phyloP scores from a whole-genome alignment of 2,888 invertebrate species.

The Polia nebulosa region DNA sequence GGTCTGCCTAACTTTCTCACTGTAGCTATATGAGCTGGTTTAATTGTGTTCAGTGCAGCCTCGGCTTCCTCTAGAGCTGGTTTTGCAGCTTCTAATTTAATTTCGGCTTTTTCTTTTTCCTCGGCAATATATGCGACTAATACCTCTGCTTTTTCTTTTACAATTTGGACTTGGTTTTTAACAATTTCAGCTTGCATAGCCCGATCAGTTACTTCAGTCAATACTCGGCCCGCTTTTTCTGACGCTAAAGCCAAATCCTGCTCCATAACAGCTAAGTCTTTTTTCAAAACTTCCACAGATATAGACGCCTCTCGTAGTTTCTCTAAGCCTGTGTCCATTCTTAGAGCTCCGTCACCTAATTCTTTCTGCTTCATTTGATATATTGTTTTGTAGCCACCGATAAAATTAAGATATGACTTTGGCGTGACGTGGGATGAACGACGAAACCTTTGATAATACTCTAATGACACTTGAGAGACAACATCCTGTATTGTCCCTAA shows the following conservation, averaged over 20 bases:
- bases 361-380: conserved; percentile 97
- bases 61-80: conserved; percentile 99
- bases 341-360: conserved; percentile 96
- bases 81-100: conserved; percentile 98
- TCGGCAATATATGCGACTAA: conserved; percentile 96
- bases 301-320: conserved; percentile 98
- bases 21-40: conserved; percentile 98
- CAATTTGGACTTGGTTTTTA: conserved; percentile 98
- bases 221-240: conserved; percentile 96
- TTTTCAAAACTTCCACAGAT: conserved; percentile 97
- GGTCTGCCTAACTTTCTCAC: conserved; percentile 98
- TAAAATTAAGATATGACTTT: conserved; percentile 98
- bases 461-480: conserved; percentile 95
- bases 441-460: conserved; percentile 97
- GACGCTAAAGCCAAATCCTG: conserved; percentile 98
- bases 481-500: conserved; percentile 98
- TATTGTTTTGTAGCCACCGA: conserved; percentile 98
- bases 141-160: conserved; percentile 98
- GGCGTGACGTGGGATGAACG: conserved; percentile 99
- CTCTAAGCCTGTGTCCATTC: conserved; percentile 99
- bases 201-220: conserved; percentile 97
- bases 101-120: conserved; percentile 97
- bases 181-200: conserved; percentile 99
- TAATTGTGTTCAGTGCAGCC: conserved; percentile 98
- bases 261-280: conserved; percentile 98